Evolutionary conservation across 2,797 vertebrate species (phyloP).

Genomic region (Echiichthys vipera): DNA sequence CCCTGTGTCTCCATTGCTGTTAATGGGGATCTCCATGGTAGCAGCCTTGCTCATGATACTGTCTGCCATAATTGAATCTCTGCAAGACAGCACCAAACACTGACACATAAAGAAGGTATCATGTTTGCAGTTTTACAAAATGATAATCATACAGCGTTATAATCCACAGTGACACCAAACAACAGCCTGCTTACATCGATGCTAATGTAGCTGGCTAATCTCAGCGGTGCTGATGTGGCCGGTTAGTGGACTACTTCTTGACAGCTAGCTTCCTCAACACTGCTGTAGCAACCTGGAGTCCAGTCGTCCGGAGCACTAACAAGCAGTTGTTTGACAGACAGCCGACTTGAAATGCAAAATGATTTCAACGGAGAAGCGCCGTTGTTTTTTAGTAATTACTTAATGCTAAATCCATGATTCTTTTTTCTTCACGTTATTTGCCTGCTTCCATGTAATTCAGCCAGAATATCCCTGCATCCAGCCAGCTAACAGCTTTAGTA

Average conservation of each 20-base stretch:
- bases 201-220: constrained; percentile 50
- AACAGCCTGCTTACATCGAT: constrained; percentile 26
- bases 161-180: neutral
- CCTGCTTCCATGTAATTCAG: constrained; percentile 48
- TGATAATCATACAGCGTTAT: neutral
- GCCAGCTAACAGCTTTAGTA: constrained; percentile 51
- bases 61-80: constrained; percentile 89
- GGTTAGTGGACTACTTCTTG: constrained; percentile 40
- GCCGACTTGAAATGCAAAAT: neutral
- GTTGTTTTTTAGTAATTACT: constrained; percentile 26
- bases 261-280: constrained; percentile 67
- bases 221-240: constrained; percentile 74
- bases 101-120: neutral
- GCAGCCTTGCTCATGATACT: constrained; percentile 96
- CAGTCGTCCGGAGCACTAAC: constrained; percentile 30
- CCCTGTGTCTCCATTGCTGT: constrained; percentile 93
- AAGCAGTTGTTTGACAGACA: neutral
- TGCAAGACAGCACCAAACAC: constrained; percentile 62
- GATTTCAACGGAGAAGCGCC: constrained; percentile 14
- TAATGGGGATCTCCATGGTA: constrained; percentile 98
- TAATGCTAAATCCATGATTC: constrained; percentile 55
- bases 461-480: constrained; percentile 78
- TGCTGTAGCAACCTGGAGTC: constrained; percentile 36
- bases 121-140: neutral
- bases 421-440: constrained; percentile 45